These are phyloP conservation scores for Gyrodactylus bullatarudis DNA, from an alignment of 1,140 invertebrate species.

Conservation along the genomic window DNA sequence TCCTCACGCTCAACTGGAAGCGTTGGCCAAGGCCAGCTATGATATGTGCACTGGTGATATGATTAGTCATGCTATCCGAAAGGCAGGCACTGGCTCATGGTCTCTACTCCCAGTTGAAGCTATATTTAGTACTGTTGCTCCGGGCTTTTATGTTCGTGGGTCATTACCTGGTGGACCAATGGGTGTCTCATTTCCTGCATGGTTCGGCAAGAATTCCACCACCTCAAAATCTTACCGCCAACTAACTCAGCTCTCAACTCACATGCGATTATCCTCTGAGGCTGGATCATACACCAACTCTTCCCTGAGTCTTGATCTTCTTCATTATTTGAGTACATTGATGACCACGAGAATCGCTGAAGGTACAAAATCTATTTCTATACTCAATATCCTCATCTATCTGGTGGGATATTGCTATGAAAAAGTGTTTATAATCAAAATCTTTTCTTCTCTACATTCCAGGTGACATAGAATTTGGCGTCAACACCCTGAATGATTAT, in stretches of 20 bases:
- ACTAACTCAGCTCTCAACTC: conserved; percentile 42
- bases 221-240: conserved; percentile 27
- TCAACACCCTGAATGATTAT: conserved; percentile 41
- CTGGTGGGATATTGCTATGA: no score
- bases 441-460: no score
- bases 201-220: conserved; percentile 72
- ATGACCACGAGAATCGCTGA: conserved; percentile 36
- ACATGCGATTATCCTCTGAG: conserved; percentile 33
- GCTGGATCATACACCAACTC: conserved; percentile 15
- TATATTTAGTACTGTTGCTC: conserved; percentile 55
- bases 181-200: conserved; percentile 50
- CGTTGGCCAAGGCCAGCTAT: conserved; percentile 34
- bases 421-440: no score
- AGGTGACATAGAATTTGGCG: conserved; percentile 29
- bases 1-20: no score
- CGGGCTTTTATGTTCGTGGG: conserved; percentile 36
- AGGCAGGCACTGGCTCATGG: conserved; percentile 32
- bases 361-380: no score
- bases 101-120: conserved; percentile 54
- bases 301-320: conserved; percentile 31
- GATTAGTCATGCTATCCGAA: conserved; percentile 42
- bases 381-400: no score
- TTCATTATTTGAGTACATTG: conserved; percentile 31
- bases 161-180: neutral
- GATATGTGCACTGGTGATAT: conserved; percentile 49